A percentile compares a stretch with the other conserved stretches of the same genome.
Conservation (phyloP, 2,113 vertebrate genomes). For the Bubo scandiacus region DNA sequence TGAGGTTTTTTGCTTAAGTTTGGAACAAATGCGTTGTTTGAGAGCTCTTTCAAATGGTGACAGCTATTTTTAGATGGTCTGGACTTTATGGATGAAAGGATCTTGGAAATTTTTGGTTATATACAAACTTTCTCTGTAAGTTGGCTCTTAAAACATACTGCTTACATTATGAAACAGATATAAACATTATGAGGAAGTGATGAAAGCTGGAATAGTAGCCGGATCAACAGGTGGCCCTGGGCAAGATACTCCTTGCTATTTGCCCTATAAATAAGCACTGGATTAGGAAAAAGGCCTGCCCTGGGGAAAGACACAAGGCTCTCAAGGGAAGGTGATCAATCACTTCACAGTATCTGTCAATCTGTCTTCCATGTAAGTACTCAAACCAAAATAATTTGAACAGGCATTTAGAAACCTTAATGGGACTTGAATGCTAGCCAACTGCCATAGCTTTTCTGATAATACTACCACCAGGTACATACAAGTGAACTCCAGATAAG, state of each 20-base stretch:
- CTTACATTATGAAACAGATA: neutral
- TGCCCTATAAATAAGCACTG: neutral
- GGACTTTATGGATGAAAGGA: neutral
- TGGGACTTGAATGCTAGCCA: neutral
- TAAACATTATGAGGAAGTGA: neutral
- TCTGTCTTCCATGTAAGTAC: neutral
- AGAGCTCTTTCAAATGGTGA: neutral
- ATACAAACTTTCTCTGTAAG: neutral
- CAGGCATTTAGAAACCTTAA: neutral
- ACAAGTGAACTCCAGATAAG: neutral
- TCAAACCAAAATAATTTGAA: neutral
- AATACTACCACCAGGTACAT: neutral
- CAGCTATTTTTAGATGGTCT: neutral
- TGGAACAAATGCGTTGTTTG: neutral
- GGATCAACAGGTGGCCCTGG: neutral
- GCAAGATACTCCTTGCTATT: neutral
- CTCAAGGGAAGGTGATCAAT: neutral
- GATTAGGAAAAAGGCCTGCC: neutral
- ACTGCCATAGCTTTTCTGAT: neutral
- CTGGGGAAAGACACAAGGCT: neutral
- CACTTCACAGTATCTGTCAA: neutral
- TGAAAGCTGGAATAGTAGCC: neutral
- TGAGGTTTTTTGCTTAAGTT: neutral
- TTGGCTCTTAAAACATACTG: neutral
- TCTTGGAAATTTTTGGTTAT: neutral